Percentiles rank a stretch among this genome's conserved stretches.
Evolutionary conservation across 1,140 invertebrate genomes (phyloP).

Genomic region (Phortica variegata): DNA sequence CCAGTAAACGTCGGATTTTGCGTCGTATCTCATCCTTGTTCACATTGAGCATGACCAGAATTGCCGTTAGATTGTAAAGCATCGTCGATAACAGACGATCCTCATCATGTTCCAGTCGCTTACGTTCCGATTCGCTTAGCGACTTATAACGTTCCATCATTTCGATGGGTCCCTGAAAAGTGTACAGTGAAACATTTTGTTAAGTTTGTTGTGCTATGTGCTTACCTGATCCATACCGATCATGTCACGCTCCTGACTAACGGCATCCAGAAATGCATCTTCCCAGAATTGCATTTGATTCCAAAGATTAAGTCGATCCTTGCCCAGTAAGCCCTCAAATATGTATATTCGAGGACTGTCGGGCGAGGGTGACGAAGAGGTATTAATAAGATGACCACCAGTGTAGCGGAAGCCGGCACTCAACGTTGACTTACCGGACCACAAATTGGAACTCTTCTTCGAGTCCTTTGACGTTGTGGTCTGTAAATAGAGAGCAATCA

Average conservation of each 20-base stretch:
- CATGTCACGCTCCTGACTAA: constrained; percentile 98
- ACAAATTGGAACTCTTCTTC: constrained; percentile 83
- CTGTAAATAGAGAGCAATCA: constrained; percentile 19
- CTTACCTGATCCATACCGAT: constrained; percentile 95
- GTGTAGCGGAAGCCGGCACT: constrained; percentile 87
- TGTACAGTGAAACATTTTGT: too few relatives aligned
- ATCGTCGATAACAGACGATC: constrained; percentile 93
- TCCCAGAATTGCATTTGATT: constrained; percentile 99
- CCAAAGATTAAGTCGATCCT: constrained; percentile 82
- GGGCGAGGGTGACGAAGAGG: constrained; percentile 79
- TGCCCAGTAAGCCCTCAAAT: constrained; percentile 79
- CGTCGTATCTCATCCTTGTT: constrained; percentile 83
- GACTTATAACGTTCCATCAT: constrained; percentile 99
- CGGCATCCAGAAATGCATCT: constrained; percentile 96
- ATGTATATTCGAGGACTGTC: constrained; percentile 86
- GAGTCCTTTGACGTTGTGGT: constrained; percentile 58
- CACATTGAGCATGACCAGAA: constrained; percentile 93
- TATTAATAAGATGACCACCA: constrained; percentile 82
- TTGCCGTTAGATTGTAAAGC: constrained; percentile 94
- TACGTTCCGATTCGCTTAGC: constrained; percentile 90
- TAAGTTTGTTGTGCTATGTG: too few relatives aligned
- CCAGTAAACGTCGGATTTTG: constrained; percentile 90
- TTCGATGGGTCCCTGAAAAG: constrained; percentile 79
- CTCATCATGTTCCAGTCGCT: constrained; percentile 96
- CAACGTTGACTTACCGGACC: constrained; percentile 89